Base-by-base conservation (phyloP, 2,888 invertebrate species). In the Neoaliturus tenellus region DNA sequence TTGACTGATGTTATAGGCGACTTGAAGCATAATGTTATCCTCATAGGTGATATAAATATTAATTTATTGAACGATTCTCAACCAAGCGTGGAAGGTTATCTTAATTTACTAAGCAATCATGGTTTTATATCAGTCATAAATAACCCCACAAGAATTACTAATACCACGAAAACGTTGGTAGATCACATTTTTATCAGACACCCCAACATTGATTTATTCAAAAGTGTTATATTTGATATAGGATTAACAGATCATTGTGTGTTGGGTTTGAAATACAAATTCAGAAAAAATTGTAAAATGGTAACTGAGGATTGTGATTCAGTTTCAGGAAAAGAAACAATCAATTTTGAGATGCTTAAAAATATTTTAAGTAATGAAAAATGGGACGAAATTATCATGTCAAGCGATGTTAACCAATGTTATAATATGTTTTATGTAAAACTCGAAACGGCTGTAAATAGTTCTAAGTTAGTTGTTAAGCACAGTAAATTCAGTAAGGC, bases 81-180 rank as follows among this genome's bases (percentile, higher is more conserved):
- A 5, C 28, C 31, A 17, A 44, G 17, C n/a, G 69, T 69, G 14
- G 33, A 69, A 3, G n/a, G n/a, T 6, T 69, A 69, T 33, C 5
- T 6, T 31, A 69, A 33, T 31, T 33, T 69, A 69, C 14, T 69
- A 31, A 10, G 12, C 17, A 44, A 14, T 44, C 10, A 33, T 33
- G 69, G 69, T 33, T 69, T 69, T 69, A 17, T 33, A 3, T 69
- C 69, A 33, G 6, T 69, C 8, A 69, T 69, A 4, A 69, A 69
- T 14, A 6, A 10, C n/a, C 69, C 69, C 8, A 69, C 69, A 5
- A 31, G 69, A 69, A 69, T 69, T 31, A 69, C 31, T 1, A 6
- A 31, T 17, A 20, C 5, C 8, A 6, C 62, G 5, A 62, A 62
- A 14, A 62, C 62, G 8, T 6, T n/a, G 10, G 5, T 62, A 5